Base-by-base conservation (phyloP, 2,113 vertebrate genomes). In the Falco punctatus region DNA sequence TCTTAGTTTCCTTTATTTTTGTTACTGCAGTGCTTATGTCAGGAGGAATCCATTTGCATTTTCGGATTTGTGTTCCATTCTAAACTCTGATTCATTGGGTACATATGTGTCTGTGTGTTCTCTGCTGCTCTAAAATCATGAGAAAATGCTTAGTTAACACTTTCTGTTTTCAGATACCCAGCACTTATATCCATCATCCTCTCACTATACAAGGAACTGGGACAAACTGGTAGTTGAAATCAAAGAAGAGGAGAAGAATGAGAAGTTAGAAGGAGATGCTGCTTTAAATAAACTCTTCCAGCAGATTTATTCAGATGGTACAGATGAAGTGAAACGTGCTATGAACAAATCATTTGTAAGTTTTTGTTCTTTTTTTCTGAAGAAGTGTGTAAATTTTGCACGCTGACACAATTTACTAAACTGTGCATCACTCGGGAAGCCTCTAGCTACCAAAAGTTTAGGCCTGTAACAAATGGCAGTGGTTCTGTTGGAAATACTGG, bases 321-420 rank as follows among this genome's bases (percentile, higher is more conserved):
- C 98, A 19, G 99, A 99, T 96, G 99, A 99, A 98, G 99, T 99
- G 96, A 99, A 99, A 96, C 98, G 99, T 77, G 99, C 99, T 97
- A 99, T 99, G 99, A 99, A 99, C 98, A 99, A 99, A 97, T 99
- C 99, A 3, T 99, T 99, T 86, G 99, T 99, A 98, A 99, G 99
- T 97, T 57, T 77, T 87, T 49, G 18, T 55, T 82, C 54, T 73
- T 75, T 59, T 66, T 35, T 33, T 82, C 10, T 89, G 22, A 85
- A 81, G 40, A 82, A 61, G 46, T 3, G 6, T 19, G 7, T 79
- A 46, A 35, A 49, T 59, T 72, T 12, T 57, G 54, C 54, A 33
- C 6, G 5, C 8, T 62, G 54, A 22, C 20, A 21, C 4, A 5
- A 51, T 82, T 69, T 61, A 28, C 27, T 79, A 13, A 74, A 19